Base-by-base conservation (phyloP, 2,888 invertebrate genomes). In the Crepidodera aurea region DNA sequence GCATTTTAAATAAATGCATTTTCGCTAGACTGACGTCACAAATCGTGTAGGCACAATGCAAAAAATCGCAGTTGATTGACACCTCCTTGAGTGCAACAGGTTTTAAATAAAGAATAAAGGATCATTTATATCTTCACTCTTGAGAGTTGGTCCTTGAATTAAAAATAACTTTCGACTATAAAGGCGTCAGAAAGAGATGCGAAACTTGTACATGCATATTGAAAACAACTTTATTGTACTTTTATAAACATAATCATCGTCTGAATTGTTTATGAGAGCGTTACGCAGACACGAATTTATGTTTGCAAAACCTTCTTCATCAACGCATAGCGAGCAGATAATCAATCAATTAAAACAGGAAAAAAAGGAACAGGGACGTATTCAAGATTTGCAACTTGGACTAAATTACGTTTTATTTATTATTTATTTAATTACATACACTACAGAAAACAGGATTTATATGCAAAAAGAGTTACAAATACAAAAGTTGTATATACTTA, bases 1-100 rank as follows among this genome's bases (percentile, higher is more conserved):
- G n/a, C n/a, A n/a, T n/a, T n/a, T n/a, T n/a, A n/a, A n/a, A n/a
- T n/a, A n/a, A n/a, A n/a, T n/a, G n/a, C n/a, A n/a, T n/a, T n/a
- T n/a, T n/a, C n/a, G n/a, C n/a, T n/a, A n/a, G n/a, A n/a, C n/a
- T 19, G 44, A n/a, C 19, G 19, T 44, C 44, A 44, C 15, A 3
- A 4, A 15, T 15, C n/a, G 34, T 37, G 37, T 37, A 15, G 15
- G 37, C 25, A 25, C 46, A 25, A 46, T 46, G 46, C 25, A 46
- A 25, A 10, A 15, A 19, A 15, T n/a, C 13, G 10, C 27, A 19
- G 42, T 27, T 54, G 54, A 54, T 54, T 54, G 54, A 27, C 40
- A 54, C 42, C 42, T 42, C 54, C 54, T 54, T 42, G 54, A 42
- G n/a, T 27, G 16, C 27, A 54, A 54, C 54, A 54, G 54, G 54